A percentile compares a stretch with the other conserved stretches of the same genome.
These are phyloP conservation scores for Sphaeramia orbicularis DNA, from an alignment of 2,797 vertebrate genomes.

Conservation along the genomic window DNA sequence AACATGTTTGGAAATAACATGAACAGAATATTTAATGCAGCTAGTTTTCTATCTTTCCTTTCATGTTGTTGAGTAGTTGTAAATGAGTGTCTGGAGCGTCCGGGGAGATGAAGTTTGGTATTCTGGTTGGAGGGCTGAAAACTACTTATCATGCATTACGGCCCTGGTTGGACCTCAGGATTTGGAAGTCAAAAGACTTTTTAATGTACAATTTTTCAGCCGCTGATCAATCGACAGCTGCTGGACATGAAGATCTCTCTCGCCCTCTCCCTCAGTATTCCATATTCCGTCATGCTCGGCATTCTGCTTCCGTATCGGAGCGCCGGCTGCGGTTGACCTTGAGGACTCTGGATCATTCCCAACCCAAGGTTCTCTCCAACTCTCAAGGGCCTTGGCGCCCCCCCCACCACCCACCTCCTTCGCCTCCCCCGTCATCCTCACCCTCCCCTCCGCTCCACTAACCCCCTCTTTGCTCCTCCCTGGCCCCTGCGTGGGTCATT, in stretches of 20 bases:
- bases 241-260: slow-evolving; percentile 77
- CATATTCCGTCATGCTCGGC: slow-evolving; percentile 70
- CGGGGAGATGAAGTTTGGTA: slow-evolving; percentile 80
- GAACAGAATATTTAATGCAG: slow-evolving; percentile 81
- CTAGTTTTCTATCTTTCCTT: slow-evolving; percentile 80
- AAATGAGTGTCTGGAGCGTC: slow-evolving; percentile 81
- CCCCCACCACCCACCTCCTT: slow-evolving; percentile 37
- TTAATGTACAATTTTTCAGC: slow-evolving; percentile 85
- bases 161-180: slow-evolving; percentile 81
- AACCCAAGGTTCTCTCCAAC: slow-evolving; percentile 83
- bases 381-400: slow-evolving; percentile 78
- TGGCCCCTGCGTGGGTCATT: slow-evolving; percentile 83
- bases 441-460: slow-evolving; percentile 38
- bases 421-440: slow-evolving; percentile 45
- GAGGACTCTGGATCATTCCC: slow-evolving; percentile 81
- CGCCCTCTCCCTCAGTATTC: slow-evolving; percentile 51
- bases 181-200: slow-evolving; percentile 86
- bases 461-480: slow-evolving; percentile 70
- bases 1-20: slow-evolving; percentile 77
- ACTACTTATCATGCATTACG: slow-evolving; percentile 86
- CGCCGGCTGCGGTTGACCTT: slow-evolving; percentile 82
- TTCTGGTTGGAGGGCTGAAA: slow-evolving; percentile 82
- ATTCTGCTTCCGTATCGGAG: slow-evolving; percentile 74
- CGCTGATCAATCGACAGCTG: slow-evolving; percentile 84
- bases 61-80: slow-evolving; percentile 85